Base-by-base conservation (phyloP, 37 sponge, comb jelly and placozoan genomes). In the Ianthella basta region DNA sequence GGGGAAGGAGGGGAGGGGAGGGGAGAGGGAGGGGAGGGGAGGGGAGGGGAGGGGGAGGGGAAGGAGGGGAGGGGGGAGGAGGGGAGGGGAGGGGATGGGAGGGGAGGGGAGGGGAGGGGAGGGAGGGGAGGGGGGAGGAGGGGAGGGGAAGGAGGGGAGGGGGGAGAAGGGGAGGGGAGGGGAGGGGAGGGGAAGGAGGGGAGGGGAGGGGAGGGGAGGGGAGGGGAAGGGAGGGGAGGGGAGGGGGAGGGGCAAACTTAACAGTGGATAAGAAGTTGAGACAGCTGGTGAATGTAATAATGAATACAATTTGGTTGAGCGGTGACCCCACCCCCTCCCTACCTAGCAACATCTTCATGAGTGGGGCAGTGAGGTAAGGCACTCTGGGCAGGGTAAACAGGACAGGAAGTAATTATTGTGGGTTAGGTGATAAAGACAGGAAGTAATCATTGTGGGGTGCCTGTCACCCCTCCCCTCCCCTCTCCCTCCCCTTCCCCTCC, bases 281-380 rank as follows among this genome's bases (percentile, higher is more conserved):
- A 72, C 36, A 32, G 5, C 5, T 72, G 59, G 20, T 20, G 20
- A 72, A 34, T 41, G 24, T 77, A 2, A 5, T 23, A 57, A 57
- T 20, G 59, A 57, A 20, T 57, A 18, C 2, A 53, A 79, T n/a
- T 27, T 61, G 50, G 50, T 10, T 8, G 6, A 44, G 3, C 50
- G 8, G 50, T 44, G 50, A 44, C 50, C 8, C 50, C 50, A 3
- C 2, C 2, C 2, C 64, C 4, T 5, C 4, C 72, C 5, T 4
- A 70, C 72, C 37, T 70, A 70, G 32, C 37, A 70, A 13, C 72
- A 70, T 70, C 72, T 70, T 70, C 72, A 70, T 70, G 32, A 70
- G 37, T 10, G 72, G 72, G 30, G 72, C 33, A 3, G 72, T 70
- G 34, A 70, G 30, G 72, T 70, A 70, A 5, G 72, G 72, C 5